phyloP scores from a whole-genome alignment of 2,113 vertebrate genomes.

The Coptodon rendalli region DNA sequence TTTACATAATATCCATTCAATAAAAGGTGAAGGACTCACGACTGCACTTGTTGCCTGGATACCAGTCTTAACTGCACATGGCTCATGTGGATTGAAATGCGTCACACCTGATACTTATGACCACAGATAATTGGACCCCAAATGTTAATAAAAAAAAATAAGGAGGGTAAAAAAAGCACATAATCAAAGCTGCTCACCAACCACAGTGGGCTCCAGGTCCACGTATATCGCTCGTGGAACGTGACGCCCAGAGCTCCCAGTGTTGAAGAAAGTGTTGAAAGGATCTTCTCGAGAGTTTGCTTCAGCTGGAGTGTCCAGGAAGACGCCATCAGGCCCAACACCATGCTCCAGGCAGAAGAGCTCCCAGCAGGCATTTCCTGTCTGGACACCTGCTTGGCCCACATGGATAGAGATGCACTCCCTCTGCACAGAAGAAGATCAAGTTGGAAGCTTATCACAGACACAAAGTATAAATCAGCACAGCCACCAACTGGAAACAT shows the following conservation, averaged over 20 bases:
- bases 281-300: slow-evolving; percentile 44
- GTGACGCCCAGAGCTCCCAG: slow-evolving; percentile 56
- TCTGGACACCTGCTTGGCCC: slow-evolving; percentile 79
- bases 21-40: background rate
- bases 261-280: slow-evolving; percentile 70
- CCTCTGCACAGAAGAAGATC: slow-evolving; percentile 9
- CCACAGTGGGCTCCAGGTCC: slow-evolving; percentile 67
- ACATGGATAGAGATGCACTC: slow-evolving; percentile 63
- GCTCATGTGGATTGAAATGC: background rate
- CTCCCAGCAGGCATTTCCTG: slow-evolving; percentile 85
- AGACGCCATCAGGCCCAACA: slow-evolving; percentile 71
- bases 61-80: background rate
- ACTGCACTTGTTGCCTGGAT: background rate
- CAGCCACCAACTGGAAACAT: background rate
- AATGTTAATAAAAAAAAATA: background rate
- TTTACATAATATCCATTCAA: background rate
- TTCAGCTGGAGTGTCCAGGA: slow-evolving; percentile 23
- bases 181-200: slow-evolving; percentile 42
- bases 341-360: slow-evolving; percentile 86
- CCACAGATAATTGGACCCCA: background rate
- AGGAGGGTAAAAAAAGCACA: background rate
- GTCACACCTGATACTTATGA: background rate
- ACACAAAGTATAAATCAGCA: background rate
- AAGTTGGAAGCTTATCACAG: background rate
- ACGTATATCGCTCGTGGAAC: slow-evolving; percentile 63